Evolutionary conservation across 2,797 vertebrate species (phyloP), one percentile per base, ranked within the genome.

Genomic region (Tympanoctomys barrerae): DNA sequence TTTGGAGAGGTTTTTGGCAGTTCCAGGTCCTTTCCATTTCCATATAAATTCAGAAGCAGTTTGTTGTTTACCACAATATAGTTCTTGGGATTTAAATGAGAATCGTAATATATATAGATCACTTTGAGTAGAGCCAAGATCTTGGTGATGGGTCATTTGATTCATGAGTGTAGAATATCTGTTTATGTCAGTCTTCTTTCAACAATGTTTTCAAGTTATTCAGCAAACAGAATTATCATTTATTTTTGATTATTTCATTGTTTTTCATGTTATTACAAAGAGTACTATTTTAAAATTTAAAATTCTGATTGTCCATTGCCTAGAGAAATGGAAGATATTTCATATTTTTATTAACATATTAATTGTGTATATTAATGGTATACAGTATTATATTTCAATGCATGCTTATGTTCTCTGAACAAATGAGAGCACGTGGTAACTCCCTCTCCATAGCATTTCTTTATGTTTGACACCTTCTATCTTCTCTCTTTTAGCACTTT

Each of bases 21-120:
- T 62, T 61, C 68, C 70, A 62, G n/a, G 5, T 71, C 14, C 18
- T 85, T 85, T 77, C 39, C 16, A 85, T 71, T 80, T 86, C 66
- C 85, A 33, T 33, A 14, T 70, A 36, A 79, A 70, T 61, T 90
- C 79, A 90, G n/a, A 80, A 85, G 71, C 39, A 94, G 22, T 89
- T 89, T 4, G 14, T 86, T 73, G 86, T 62, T 85, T 62, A 66
- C 22, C n/a, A n/a, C 59, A 91, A 91, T 31, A 79, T 42, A 52
- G 5, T 26, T 71, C 4, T 26, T 36, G 39, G 42, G 62, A 79
- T 85, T 90, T 52, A 62, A 61, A 61, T 28, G 12, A 85, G 59
- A 90, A 66, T 33, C 28, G 33, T 66, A 66, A 33, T 66, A 66
- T 66, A 70, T 71, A 71, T 52, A 79, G 52, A 62, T 79, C 70